phyloP scores from a whole-genome alignment of 2,797 vertebrate species.

The Scyliorhinus canicula region DNA sequence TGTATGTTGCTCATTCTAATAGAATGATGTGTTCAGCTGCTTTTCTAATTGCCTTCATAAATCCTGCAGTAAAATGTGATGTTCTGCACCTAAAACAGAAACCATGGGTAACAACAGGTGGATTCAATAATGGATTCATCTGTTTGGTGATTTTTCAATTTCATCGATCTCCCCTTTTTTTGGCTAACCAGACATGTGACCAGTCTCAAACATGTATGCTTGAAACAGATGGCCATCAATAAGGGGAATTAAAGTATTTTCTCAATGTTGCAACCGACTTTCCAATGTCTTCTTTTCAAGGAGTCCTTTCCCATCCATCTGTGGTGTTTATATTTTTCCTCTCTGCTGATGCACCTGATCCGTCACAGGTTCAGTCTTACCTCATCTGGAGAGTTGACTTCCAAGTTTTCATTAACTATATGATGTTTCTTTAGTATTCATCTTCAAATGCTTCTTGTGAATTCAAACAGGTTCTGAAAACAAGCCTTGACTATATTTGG shows the following conservation, averaged over 20 bases:
- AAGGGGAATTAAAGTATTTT: neutral
- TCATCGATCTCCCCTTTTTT: neutral
- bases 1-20: neutral
- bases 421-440: neutral
- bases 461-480: neutral
- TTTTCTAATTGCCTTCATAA: constrained; percentile 3
- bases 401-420: neutral
- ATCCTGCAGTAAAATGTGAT: neutral
- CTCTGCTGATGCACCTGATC: neutral
- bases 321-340: neutral
- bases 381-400: neutral
- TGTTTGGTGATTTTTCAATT: neutral
- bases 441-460: neutral
- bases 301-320: neutral
- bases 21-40: neutral
- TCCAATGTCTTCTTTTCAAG: neutral
- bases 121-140: neutral
- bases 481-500: neutral
- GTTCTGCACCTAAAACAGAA: neutral
- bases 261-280: neutral
- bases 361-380: neutral
- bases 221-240: neutral
- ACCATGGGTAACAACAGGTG: neutral
- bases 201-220: neutral
- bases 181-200: neutral